A percentile compares a stretch with the other conserved stretches of the same genome.
Conservation (phyloP, 1,140 invertebrate species). For the Drosophila nasuta region DNA sequence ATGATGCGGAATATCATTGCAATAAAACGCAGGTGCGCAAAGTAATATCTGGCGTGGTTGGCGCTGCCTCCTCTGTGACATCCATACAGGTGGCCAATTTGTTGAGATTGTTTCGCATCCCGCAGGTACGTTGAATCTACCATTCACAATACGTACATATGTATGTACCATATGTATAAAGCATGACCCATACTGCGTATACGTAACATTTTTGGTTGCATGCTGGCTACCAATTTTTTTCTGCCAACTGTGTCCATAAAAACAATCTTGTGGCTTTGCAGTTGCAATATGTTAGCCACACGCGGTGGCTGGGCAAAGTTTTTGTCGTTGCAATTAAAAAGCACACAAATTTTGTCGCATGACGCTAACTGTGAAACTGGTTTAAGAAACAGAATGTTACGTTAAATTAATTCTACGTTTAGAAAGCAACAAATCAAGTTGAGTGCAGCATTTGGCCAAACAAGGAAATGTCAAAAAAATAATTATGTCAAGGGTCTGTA, state of each 20-base stretch:
- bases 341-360: constrained; percentile 31
- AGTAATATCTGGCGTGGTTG: constrained; percentile 97
- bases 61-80: constrained; percentile 96
- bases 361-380: constrained; percentile 25
- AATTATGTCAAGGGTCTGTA: constrained; percentile 6
- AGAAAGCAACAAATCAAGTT: constrained; percentile 35
- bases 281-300: not conserved
- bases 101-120: constrained; percentile 96
- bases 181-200: not conserved
- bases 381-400: constrained; percentile 53
- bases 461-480: constrained; percentile 1
- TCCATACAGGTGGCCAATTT: constrained; percentile 98
- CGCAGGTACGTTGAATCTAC: constrained; percentile 89
- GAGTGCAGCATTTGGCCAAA: constrained; percentile 53
- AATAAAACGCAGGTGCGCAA: constrained; percentile 93
- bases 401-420: constrained; percentile 41
- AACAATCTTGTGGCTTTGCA: not conserved
- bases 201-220: constrained; percentile 8
- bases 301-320: constrained; percentile 8
- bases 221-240: not conserved
- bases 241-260: constrained; percentile 9
- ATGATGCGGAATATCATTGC: constrained; percentile 95
- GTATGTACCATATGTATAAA: too few species aligned
- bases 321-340: constrained; percentile 66
- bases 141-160: not conserved